Base-by-base conservation (phyloP, 2,797 vertebrate species). In the Sebastes kiyomatsui region DNA sequence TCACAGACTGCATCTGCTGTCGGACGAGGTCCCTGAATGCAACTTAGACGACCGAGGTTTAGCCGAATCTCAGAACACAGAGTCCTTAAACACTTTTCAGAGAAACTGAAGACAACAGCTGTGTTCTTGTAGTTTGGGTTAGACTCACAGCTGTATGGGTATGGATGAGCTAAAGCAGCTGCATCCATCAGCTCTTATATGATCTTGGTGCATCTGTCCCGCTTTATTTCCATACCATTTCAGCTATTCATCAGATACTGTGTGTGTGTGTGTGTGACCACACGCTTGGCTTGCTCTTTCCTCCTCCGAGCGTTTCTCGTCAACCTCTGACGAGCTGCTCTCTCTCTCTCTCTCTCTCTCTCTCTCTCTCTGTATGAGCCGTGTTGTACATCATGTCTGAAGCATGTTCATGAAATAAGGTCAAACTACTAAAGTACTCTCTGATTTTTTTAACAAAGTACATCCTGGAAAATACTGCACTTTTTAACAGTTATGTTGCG, bases 201-300 rank as follows among this genome's bases (percentile, higher is more conserved):
- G 75, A 64, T 42, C 16, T 55, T 25, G 67, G 27, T 1, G 5
- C 61, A 46, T 80, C 67, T 65, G 54, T 74, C 60, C 76, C 62
- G 56, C 42, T 82, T 84, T 86, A 84, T 87, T 86, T 90, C 79
- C 76, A 78, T 83, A 82, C 65, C 58, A 81, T 73, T 84, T 84
- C 75, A 83, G 77, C 77, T 75, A 82, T 90, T 90, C 82, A 85
- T 86, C 77, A 84, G 76, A 77, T 79, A 68, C 81, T 74, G 77
- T 54, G 10, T 54, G 59, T n/a, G 60, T 60, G 32, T 33, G 27
- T 56, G 10, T 22, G 20, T 13, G 54, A 61, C 18, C 52, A 6
- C 61, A 87, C 56, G 84, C 88, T 88, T 79, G 85, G 80, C 73
- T 88, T 73, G 77, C 67, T 88, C 61, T 70, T 83, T 78, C 67